Evolutionary conservation across 2,113 vertebrate species (phyloP), one percentile per base, ranked within the genome.

Genomic region (Miniopterus natalensis): DNA sequence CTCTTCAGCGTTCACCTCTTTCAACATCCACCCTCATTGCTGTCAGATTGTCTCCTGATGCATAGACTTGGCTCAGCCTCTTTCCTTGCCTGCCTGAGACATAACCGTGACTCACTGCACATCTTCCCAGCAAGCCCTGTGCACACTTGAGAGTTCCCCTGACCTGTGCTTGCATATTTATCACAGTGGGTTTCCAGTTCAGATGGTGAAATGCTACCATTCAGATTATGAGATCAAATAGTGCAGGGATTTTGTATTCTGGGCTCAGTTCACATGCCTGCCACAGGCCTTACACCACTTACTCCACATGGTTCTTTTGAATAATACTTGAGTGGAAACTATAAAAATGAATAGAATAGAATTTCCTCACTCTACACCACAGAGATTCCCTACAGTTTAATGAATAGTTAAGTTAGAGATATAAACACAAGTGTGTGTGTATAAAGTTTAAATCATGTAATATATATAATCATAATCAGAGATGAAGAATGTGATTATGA

Each of bases 21-120:
- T 27, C 25, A 40, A 2, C 13, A 14, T 0, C 6, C 2, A 1
- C 25, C 23, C 2, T 1, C 20, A 1, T 45, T 1, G 21, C n/a
- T 78, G 71, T 63, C 47, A 49, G 27, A 3, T 14, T 42, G 9
- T 6, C 8, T 68, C 74, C 85, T 45, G 5, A 25, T 1, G 7
- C 4, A 13, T 45, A 9, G 23, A 45, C 40, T 51, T 57, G 14
- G 6, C 23, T 47, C 47, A 6, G 42, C 7, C 36, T 83, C 6
- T 77, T 61, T 31, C 21, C 1, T 36, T 8, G 45, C 31, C 49
- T 12, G 25, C n/a, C 86, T 79, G 71, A 74, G 29, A 23, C 11
- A 5, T 3, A 45, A 88, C 3, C 17, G 12, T 15, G 23, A 47
- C 21, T 66, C 47, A 10, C 15, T 65, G 27, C 17, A 1, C 2